Base-by-base conservation (phyloP, 2,888 invertebrate genomes). In the Pterobdella sp. region DNA sequence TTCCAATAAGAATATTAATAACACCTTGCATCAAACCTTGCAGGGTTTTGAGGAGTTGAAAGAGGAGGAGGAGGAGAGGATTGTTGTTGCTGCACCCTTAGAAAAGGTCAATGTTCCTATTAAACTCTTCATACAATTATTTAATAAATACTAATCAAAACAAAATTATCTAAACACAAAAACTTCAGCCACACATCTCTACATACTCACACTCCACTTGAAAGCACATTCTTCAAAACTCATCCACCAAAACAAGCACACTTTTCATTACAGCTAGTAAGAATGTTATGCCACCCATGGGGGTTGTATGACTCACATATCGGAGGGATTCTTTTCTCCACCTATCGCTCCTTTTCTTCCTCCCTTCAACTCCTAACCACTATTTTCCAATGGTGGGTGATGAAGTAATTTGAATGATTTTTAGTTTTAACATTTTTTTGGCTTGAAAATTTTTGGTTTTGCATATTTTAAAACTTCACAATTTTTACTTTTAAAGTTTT, bases 281-380 rank as follows among this genome's bases (percentile, higher is more conserved):
- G 35, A 35, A 29, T 37, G 22, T 35, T 73, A 63, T 73, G 73
- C 56, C 60, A 31, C 18, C 42, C 68, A 1, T 69, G 69, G 14
- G 73, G 73, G n/a, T 63, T 68, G 26, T 63, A 60, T 18, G 69
- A 73, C 63, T 66, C 60, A 0, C 26, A 36, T 26, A 69, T 69
- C 49, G 68, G 60, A 22, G 68, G 68, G 37, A 64, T 60, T 2
- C 37, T 73, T 18, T 64, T 73, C 22, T 56, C 69, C 26, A 73
- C 73, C 22, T 73, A 69, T 52, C 68, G 63, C 0, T 73, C 73
- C 34, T 69, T 73, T 37, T 63, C 69, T 1, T 34, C 34, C 35
- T 22, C 35, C 35, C 22, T 35, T 1, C 34, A n/a, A 26, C 71
- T 71, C n/a, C 71, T 71, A 34, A 29, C 60, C 1, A 14, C 60